phyloP scores from a whole-genome alignment of 2,888 invertebrate genomes.

The Athalia cordata region DNA sequence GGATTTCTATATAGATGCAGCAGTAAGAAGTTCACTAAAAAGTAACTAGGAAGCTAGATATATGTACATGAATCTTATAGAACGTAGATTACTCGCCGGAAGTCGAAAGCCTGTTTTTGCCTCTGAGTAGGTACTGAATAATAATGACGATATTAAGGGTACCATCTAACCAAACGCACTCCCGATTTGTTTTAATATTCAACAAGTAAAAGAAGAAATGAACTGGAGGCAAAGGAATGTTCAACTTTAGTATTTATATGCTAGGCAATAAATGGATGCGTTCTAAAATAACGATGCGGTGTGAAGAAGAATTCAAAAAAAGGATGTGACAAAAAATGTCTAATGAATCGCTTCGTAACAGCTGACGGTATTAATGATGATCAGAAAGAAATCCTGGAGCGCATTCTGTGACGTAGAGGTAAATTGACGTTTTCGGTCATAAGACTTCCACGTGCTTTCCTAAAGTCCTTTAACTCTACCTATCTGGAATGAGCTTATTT shows the following conservation, averaged over 20 bases:
- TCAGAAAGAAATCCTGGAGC: slow-evolving; percentile 3
- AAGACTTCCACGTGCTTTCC: slow-evolving; percentile 11
- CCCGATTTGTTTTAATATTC: not conserved
- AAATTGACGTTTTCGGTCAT: slow-evolving; percentile 20
- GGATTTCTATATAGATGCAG: not conserved
- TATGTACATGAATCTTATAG: not conserved
- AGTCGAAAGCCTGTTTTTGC: not conserved
- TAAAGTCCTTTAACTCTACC: slow-evolving; percentile 24
- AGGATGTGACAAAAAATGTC: not conserved
- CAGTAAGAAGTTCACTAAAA: not conserved
- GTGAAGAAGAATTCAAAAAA: no score
- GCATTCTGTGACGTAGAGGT: slow-evolving; percentile 7
- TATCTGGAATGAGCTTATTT: slow-evolving; percentile 2
- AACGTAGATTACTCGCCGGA: not conserved
- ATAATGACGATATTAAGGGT: slow-evolving; percentile 2
- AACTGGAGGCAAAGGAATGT: not conserved
- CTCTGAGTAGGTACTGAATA: slow-evolving; percentile 13
- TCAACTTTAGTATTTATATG: not conserved
- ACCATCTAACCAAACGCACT: slow-evolving; percentile 1
- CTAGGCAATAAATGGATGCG: no score
- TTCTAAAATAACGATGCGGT: no score
- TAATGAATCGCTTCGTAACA: slow-evolving; percentile 16
- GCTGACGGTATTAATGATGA: not conserved
- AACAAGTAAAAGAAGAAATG: not conserved
- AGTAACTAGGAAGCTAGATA: no score